Base-by-base conservation (phyloP, 2,113 vertebrate genomes). In the Rhodinocichla rosea region DNA sequence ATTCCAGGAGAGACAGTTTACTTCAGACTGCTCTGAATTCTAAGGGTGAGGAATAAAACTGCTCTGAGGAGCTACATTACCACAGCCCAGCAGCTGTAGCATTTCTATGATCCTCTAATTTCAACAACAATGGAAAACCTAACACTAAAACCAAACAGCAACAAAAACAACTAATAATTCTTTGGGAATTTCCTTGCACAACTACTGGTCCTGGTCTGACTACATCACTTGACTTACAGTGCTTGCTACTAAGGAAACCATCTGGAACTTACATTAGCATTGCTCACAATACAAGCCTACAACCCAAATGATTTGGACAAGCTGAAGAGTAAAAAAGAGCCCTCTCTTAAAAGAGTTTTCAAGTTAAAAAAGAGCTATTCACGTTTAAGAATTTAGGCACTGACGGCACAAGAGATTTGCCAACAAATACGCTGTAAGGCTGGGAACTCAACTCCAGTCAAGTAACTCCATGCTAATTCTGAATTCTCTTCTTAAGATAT, bases 251-350 rank as follows among this genome's bases (percentile, higher is more conserved):
- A 97, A 83, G 92, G 89, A 95, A 91, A 90, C 57, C 6, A 90
- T 71, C 65, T 92, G 95, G 88, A 95, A 95, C 89, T 93, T 89
- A 87, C 90, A 94, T 94, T 92, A 95, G 77, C 81, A 78, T 94
- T 89, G 79, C 69, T 93, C 33, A 86, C 89, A 90, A 93, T 73
- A 65, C 79, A 89, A 84, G 73, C 27, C 42, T 89, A 94, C 87
- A 94, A 30, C 33, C 24, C 64, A 89, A 90, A 81, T 56, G 37
- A 89, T 81, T 64, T 75, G 52, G 53, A 32, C 68, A 49, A 83
- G 45, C 7, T 70, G 79, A 95, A 84, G 47, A 71, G 35, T 67
- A 52, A 75, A 67, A 92, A 94, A 74, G 55, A 88, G 75, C 63
- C 18, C 39, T 82, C 83, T 88, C 64, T 90, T 95, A 42, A 22